Base-by-base conservation (phyloP, 2,113 vertebrate species). In the Archilochus colubris region DNA sequence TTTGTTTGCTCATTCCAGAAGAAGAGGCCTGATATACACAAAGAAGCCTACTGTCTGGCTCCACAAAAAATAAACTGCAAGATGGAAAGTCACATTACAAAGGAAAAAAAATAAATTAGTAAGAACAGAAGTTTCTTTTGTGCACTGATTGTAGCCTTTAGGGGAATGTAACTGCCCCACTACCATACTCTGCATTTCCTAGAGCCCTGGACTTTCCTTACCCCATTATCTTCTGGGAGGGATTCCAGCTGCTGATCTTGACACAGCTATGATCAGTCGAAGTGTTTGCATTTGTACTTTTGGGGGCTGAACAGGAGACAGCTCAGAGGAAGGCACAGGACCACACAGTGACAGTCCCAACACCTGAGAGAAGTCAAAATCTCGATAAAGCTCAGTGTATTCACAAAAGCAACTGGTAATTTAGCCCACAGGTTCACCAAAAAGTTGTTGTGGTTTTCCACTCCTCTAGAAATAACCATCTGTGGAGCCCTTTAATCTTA, bases 1-100 rank as follows among this genome's bases (percentile, higher is more conserved):
- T 77, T 68, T 48, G 86, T 87, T 61, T 61, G 44, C 59, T 69
- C 30, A 63, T 82, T 92, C 64, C 83, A 75, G 76, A 94, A 91
- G 70, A 92, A 78, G 20, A 86, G 55, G 50, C 21, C 43, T 0
- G 8, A 54, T 22, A 30, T 13, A 78, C 12, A 77, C 40, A 57
- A 46, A 80, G 72, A 89, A 51, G 21, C 3, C 30, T 61, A 14
- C 12, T 51, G 82, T 68, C 70, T 89, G 43, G 31, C 9, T 55
- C 28, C 46, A 76, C 36, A 70, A 57, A 78, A 89, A 53, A 51
- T 14, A 61, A 40, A n/a, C 3, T 22, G 40, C 24, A 30, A 57
- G 48, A 53, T 11, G 44, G 68, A 82, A 70, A 66, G 25, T 54
- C 36, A 19, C 13, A 50, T 51, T 74, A 33, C 62, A 85, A 79